These are phyloP conservation scores for Lampris megalopsis DNA, from an alignment of 2,113 vertebrate species.

Conservation along the genomic window DNA sequence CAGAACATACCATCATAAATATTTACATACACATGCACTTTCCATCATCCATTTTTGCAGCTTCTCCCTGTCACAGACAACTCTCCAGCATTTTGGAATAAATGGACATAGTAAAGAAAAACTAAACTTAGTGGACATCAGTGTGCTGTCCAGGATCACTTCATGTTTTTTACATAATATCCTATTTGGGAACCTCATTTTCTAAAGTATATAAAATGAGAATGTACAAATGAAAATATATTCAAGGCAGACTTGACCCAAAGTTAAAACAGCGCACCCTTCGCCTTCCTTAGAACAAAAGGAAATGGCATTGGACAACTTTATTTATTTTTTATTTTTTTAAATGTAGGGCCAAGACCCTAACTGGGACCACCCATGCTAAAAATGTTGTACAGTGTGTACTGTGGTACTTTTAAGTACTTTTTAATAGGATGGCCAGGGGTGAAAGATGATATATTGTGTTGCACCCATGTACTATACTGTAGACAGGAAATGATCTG, in stretches of 20 bases:
- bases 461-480: too few species aligned
- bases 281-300: too few species aligned
- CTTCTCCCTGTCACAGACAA: not conserved
- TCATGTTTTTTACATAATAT: conserved; percentile 59
- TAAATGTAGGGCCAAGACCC: not conserved
- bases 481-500: too few species aligned
- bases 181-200: conserved; percentile 18
- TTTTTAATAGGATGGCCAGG: too few species aligned
- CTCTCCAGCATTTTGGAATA: conserved; percentile 80
- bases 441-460: too few species aligned
- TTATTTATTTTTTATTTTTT: too few species aligned
- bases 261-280: too few species aligned
- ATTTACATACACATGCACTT: conserved; percentile 44
- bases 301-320: too few species aligned
- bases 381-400: too few species aligned
- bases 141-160: conserved; percentile 6
- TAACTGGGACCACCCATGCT: too few species aligned
- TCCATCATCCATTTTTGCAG: not conserved
- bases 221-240: too few species aligned
- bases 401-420: too few species aligned
- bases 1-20: conserved; percentile 36
- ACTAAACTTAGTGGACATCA: not conserved
- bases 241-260: not conserved
- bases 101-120: conserved; percentile 17
- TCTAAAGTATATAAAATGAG: not conserved